phyloP scores from a whole-genome alignment of 2,797 vertebrate genomes.

The Pangasius djambal region DNA sequence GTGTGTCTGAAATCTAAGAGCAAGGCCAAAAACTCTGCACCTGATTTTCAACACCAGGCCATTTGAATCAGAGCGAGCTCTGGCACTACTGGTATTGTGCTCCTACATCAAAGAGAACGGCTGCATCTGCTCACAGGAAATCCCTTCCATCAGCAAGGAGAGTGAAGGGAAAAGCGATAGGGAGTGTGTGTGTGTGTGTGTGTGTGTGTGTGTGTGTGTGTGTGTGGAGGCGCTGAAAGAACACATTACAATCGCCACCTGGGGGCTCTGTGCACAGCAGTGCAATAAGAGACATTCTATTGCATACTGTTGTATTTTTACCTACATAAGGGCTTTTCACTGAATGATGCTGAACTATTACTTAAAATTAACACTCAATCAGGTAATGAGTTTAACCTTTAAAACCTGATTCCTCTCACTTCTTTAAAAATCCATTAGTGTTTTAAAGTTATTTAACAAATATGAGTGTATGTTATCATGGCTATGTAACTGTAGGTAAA shows the following conservation, averaged over 20 bases:
- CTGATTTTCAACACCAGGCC: constrained; percentile 87
- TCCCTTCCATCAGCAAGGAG: constrained; percentile 85
- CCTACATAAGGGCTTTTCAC: not conserved
- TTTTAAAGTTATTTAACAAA: not conserved
- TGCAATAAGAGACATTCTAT: not conserved
- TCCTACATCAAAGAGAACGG: constrained; percentile 82
- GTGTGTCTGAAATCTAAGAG: constrained; percentile 59
- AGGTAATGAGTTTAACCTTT: not conserved
- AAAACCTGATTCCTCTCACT: not conserved
- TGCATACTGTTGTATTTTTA: not conserved
- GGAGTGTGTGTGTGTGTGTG: constrained; percentile 55
- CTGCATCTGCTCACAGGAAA: constrained; percentile 83
- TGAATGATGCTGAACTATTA: not conserved
- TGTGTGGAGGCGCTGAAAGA: constrained; percentile 80
- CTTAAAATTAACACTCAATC: not conserved
- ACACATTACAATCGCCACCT: constrained; percentile 73
- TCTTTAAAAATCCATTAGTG: not conserved
- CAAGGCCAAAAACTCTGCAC: constrained; percentile 75
- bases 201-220: constrained; percentile 76
- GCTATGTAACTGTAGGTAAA: not conserved
- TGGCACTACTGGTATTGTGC: constrained; percentile 75
- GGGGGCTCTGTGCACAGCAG: constrained; percentile 56
- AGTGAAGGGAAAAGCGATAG: constrained; percentile 33
- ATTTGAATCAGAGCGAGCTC: constrained; percentile 77
- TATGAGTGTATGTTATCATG: not conserved